These are phyloP conservation scores for Heliconius sara DNA, from an alignment of 2,888 invertebrate genomes.

Conservation along the genomic window DNA sequence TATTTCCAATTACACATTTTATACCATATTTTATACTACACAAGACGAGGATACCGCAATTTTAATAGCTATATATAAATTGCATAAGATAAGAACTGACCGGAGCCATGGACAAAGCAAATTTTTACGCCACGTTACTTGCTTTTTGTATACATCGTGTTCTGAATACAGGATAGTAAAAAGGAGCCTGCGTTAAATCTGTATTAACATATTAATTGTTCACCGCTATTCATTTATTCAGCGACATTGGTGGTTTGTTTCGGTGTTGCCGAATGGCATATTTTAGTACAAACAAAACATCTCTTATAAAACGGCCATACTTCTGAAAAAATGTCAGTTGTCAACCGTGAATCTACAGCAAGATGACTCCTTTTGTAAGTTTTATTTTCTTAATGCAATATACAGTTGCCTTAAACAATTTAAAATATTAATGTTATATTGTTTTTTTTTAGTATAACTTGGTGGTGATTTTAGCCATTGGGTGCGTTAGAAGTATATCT, in stretches of 20 bases:
- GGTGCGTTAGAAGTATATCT: slow-evolving; percentile 53
- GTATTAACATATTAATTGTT: slow-evolving; percentile 81
- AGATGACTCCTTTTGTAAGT: slow-evolving; percentile 79
- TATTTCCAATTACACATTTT: background rate
- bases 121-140: slow-evolving; percentile 66
- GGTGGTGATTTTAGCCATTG: slow-evolving; percentile 52
- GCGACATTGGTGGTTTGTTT: slow-evolving; percentile 82
- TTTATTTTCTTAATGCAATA: slow-evolving; percentile 27
- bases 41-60: background rate
- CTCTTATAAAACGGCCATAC: slow-evolving; percentile 74
- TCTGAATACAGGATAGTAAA: slow-evolving; percentile 70
- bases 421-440: slow-evolving; percentile 30
- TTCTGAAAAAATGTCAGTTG: slow-evolving; percentile 75
- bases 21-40: background rate
- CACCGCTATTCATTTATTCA: slow-evolving; percentile 72
- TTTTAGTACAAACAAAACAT: slow-evolving; percentile 72
- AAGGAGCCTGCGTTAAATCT: slow-evolving; percentile 69
- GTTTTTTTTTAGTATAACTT: slow-evolving; percentile 56
- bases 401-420: slow-evolving; percentile 20
- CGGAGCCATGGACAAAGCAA: slow-evolving; percentile 62
- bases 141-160: slow-evolving; percentile 70
- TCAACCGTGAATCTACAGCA: slow-evolving; percentile 72
- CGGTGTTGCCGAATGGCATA: slow-evolving; percentile 80
- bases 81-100: slow-evolving; percentile 64
- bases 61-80: slow-evolving; percentile 47